Conservation (phyloP, 2,113 vertebrate genomes). For the Paraplagusia blochii region DNA sequence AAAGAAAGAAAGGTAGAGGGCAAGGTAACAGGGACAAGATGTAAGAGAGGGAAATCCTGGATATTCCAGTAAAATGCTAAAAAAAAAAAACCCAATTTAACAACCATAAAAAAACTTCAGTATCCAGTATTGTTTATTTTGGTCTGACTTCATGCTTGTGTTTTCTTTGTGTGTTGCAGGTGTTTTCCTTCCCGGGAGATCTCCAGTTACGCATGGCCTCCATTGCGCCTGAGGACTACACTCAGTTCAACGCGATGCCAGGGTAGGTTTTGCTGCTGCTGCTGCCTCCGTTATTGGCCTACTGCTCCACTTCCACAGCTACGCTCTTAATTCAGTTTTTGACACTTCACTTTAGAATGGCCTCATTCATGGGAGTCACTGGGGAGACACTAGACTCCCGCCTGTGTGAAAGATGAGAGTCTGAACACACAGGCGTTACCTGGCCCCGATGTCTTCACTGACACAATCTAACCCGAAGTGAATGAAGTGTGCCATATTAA, state of each 20-base stretch:
- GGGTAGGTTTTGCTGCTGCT: conserved; percentile 64
- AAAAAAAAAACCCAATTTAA: no score
- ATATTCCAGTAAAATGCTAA: not conserved
- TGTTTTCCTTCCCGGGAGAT: conserved; percentile 90
- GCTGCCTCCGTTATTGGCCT: conserved; percentile 11
- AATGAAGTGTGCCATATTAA: conserved; percentile 1
- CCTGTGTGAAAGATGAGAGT: conserved; percentile 33
- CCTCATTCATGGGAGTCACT: conserved; percentile 46
- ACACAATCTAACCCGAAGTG: conserved; percentile 3
- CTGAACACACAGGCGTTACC: conserved; percentile 17
- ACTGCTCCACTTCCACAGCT: conserved; percentile 26
- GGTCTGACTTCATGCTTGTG: conserved; percentile 16
- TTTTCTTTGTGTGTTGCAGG: conserved; percentile 78
- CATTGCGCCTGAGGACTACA: conserved; percentile 89
- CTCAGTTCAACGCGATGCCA: conserved; percentile 69
- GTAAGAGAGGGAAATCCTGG: not conserved
- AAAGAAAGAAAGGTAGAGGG: conserved; percentile 13
- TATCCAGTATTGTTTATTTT: not conserved
- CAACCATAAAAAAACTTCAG: conserved; percentile 1
- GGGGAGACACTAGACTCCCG: conserved; percentile 52
- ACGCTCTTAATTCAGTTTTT: conserved; percentile 41
- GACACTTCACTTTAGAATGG: conserved; percentile 41
- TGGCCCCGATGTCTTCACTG: not conserved
- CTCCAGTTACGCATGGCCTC: conserved; percentile 92
- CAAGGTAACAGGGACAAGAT: conserved; percentile 8